Conservation (phyloP, 2,113 vertebrate genomes). For the Chaenocephalus aceratus region DNA sequence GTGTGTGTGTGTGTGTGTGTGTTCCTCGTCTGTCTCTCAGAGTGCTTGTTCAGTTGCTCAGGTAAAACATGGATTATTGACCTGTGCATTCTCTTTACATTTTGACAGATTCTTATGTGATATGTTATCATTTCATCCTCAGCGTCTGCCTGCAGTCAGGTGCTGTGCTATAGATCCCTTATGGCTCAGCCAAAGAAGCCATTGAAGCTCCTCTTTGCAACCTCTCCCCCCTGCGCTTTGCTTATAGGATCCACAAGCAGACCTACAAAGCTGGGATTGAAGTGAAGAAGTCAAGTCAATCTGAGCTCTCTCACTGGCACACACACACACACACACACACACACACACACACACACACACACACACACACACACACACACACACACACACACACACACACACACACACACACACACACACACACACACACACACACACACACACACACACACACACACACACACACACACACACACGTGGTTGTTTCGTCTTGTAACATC, state of each 20-base stretch:
- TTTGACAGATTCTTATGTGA: constrained; percentile 68
- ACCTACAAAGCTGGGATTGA: constrained; percentile 79
- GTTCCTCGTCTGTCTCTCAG: constrained; percentile 14
- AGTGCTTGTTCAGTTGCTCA: constrained; percentile 36
- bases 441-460: constrained; percentile 52
- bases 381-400: constrained; percentile 57
- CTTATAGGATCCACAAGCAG: constrained; percentile 79
- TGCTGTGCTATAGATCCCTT: constrained; percentile 71
- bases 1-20: background rate
- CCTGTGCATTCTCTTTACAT: constrained; percentile 50
- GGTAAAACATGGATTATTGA: constrained; percentile 68
- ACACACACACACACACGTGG: constrained; percentile 73
- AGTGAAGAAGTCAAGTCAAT: constrained; percentile 80
- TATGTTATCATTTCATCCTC: constrained; percentile 67
- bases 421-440: constrained; percentile 54
- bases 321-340: constrained; percentile 55
- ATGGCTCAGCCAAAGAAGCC: constrained; percentile 67
- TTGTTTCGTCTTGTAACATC: constrained; percentile 80
- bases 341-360: constrained; percentile 64
- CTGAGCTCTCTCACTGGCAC: constrained; percentile 63
- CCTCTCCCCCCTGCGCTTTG: constrained; percentile 70
- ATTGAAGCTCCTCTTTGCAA: constrained; percentile 70
- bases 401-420: constrained; percentile 60
- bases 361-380: constrained; percentile 52
- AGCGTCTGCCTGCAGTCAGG: constrained; percentile 73